Base-by-base conservation (phyloP, 2,113 vertebrate genomes). In the Camarhynchus parvulus region DNA sequence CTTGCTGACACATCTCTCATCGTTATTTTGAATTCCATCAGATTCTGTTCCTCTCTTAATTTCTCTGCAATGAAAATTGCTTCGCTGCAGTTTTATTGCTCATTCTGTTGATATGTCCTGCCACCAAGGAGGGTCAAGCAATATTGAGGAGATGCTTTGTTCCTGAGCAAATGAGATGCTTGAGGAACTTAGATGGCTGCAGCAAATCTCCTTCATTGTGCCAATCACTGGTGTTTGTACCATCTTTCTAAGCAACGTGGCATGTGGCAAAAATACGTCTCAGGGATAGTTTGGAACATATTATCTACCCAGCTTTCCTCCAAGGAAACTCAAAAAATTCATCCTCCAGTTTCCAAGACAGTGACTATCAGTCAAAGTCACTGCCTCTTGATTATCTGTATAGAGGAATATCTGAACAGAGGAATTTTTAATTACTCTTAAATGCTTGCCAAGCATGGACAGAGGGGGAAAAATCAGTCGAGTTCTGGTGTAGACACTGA, bases 11-110 rank as follows among this genome's bases (percentile, higher is more conserved):
- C 4, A 69, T 96, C 93, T 96, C 93, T 97, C 91, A 91, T 96
- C 92, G 81, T 97, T 97, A 94, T 97, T 97, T 97, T 91, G 92
- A 97, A 97, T 92, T 95, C 96, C 80, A 53, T 59, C 94, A 96
- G 95, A 95, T 97, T 96, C 82, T 69, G 74, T 94, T 98, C 94
- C 88, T 95, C 77, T 96, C 97, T 97, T 98, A 97, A 97, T 98
- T 97, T 97, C 92, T 97, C 58, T 67, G 92, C 96, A 89, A 59
- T 95, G 82, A 85, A 95, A 89, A 77, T 74, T 94, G 93, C 76
- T 89, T 96, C 66, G 27, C 78, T 85, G 92, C 68, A 55, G 91
- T 95, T 97, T 97, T 97, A 97, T 97, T 97, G 92, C 91, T 95
- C 97, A 96, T 98, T 97, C 93, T 94, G 90, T 95, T 97, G 96